These are phyloP conservation scores for Drosophila tripunctata DNA, from an alignment of 2,888 invertebrate species.

Conservation along the genomic window DNA sequence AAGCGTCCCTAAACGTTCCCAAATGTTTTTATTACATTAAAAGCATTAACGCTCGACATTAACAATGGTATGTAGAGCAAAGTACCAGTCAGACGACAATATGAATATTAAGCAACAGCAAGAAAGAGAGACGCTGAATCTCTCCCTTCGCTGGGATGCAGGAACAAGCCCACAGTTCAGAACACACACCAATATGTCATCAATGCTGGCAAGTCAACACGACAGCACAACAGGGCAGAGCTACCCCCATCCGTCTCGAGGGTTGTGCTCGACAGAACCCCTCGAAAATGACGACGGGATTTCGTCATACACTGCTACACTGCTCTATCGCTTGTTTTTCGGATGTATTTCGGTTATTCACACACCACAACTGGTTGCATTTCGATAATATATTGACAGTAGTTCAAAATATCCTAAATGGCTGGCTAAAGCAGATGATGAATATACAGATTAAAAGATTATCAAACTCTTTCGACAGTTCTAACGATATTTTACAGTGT, in stretches of 20 bases:
- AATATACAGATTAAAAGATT: background rate
- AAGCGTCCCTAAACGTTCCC: conserved; percentile 69
- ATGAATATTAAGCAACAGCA: conserved; percentile 22
- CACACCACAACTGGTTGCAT: conserved; percentile 11
- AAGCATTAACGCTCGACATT: conserved; percentile 73
- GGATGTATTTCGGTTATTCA: conserved; percentile 29
- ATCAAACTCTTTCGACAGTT: too few species aligned
- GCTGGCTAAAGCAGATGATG: background rate
- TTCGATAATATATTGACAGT: conserved; percentile 2
- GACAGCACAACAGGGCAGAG: too few species aligned
- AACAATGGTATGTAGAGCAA: conserved; percentile 71
- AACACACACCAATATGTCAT: conserved; percentile 73
- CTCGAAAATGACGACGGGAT: conserved; percentile 67
- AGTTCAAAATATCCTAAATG: background rate
- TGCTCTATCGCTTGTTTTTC: conserved; percentile 8
- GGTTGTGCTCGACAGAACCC: conserved; percentile 33
- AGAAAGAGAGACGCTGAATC: background rate
- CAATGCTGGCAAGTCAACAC: conserved; percentile 58
- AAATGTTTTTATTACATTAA: conserved; percentile 80
- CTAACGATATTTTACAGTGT: too few species aligned
- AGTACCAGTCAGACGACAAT: conserved; percentile 46
- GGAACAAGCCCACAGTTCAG: conserved; percentile 37
- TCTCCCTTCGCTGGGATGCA: conserved; percentile 35
- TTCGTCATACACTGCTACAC: conserved; percentile 50
- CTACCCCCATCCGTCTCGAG: conserved; percentile 24